phyloP scores from a whole-genome alignment of 2,888 invertebrate species.

The Heliconius hortense region DNA sequence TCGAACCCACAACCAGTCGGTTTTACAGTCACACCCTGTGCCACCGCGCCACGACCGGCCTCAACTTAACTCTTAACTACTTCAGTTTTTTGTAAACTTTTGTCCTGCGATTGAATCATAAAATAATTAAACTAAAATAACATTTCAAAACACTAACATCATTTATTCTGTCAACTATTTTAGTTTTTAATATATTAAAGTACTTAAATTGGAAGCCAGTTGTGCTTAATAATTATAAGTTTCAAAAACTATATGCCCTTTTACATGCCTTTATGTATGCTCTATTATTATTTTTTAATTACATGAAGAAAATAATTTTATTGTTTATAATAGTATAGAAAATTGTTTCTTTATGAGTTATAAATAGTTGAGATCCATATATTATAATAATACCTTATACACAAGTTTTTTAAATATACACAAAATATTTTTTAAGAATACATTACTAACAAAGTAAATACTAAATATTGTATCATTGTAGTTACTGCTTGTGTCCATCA shows the following conservation, averaged over 20 bases:
- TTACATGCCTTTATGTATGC: constrained; percentile 5
- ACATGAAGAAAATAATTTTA: neutral
- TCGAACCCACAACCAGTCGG: too few relatives aligned
- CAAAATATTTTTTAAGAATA: neutral
- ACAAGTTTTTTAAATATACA: neutral
- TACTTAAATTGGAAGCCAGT: constrained; percentile 18
- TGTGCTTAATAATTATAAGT: constrained; percentile 13
- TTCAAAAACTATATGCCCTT: constrained; percentile 5
- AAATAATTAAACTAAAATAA: too few relatives aligned
- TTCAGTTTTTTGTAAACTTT: too few relatives aligned
- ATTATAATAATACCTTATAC: constrained; percentile 3
- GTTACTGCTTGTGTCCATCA: constrained; percentile 26
- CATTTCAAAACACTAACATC: neutral
- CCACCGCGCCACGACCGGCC: too few relatives aligned
- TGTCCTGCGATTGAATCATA: too few relatives aligned
- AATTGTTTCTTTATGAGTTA: neutral
- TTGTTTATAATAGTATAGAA: neutral
- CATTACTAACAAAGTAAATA: neutral
- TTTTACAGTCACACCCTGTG: too few relatives aligned
- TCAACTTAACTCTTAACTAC: too few relatives aligned
- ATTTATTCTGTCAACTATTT: constrained; percentile 11
- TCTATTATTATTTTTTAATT: neutral
- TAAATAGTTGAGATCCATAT: constrained; percentile 14
- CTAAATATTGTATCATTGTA: neutral
- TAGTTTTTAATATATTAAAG: constrained; percentile 2